Conservation (phyloP, 2,888 invertebrate species). For the Scaptomyza parva region DNA sequence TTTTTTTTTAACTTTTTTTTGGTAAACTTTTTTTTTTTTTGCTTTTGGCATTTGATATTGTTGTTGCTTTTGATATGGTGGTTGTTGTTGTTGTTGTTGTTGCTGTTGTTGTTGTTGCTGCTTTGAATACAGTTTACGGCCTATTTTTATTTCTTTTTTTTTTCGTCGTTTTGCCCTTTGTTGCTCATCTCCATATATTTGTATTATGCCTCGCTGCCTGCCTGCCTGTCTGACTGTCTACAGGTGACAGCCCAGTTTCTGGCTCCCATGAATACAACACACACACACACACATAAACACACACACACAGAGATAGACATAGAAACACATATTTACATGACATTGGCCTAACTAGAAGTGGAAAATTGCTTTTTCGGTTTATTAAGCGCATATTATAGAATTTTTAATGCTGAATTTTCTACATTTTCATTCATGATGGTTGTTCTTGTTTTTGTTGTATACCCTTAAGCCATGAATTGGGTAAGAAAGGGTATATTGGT, state of each 20-base stretch:
- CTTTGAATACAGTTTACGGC: slow-evolving; percentile 20
- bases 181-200: slow-evolving; percentile 24
- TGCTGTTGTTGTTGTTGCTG: slow-evolving; percentile 9
- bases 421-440: slow-evolving; percentile 6
- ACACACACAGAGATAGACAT: background rate
- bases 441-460: background rate
- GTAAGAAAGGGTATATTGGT: too few relatives aligned
- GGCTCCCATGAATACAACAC: slow-evolving; percentile 5
- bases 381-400: slow-evolving; percentile 58
- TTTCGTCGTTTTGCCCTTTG: background rate
- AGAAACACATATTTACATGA: slow-evolving; percentile 20
- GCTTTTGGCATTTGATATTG: background rate
- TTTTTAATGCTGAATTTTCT: slow-evolving; percentile 48
- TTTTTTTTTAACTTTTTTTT: slow-evolving; percentile 9
- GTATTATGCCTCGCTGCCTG: slow-evolving; percentile 24
- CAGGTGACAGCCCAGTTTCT: slow-evolving; percentile 40
- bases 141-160: background rate
- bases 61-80: too few relatives aligned
- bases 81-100: slow-evolving; percentile 1
- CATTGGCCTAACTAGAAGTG: slow-evolving; percentile 36
- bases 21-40: slow-evolving; percentile 21
- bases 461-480: too few relatives aligned
- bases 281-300: background rate
- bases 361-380: slow-evolving; percentile 59
- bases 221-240: slow-evolving; percentile 25